Percentiles rank a stretch among this genome's conserved stretches.
phyloP scores from a whole-genome alignment of 2,888 invertebrate species.

The Scaptomyza reducta region DNA sequence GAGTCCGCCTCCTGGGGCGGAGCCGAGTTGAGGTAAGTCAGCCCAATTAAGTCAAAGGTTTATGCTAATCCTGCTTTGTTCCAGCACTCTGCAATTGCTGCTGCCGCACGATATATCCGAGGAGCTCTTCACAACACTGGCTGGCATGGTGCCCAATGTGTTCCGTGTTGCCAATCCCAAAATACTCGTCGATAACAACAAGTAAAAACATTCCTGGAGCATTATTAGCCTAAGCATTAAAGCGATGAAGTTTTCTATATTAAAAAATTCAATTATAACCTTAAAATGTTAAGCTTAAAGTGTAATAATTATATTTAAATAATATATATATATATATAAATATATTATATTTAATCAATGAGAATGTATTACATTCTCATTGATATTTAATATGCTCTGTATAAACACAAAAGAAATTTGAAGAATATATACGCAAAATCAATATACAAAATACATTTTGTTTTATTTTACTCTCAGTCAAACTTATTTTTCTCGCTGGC shows the following conservation, averaged over 20 bases:
- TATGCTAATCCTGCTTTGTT: neutral
- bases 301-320: too few species aligned
- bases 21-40: constrained; percentile 91
- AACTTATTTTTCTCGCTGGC: too few species aligned
- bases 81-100: constrained; percentile 85
- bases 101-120: constrained; percentile 93
- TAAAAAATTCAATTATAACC: too few species aligned
- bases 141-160: constrained; percentile 95
- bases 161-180: constrained; percentile 98
- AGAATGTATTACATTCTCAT: too few species aligned
- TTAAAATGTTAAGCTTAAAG: too few species aligned
- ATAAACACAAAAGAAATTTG: too few species aligned
- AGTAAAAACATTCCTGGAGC: constrained; percentile 20
- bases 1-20: constrained; percentile 98
- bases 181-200: constrained; percentile 86
- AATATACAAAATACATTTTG: too few species aligned
- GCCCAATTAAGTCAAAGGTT: neutral
- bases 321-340: too few species aligned
- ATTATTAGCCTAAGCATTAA: neutral
- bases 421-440: too few species aligned
- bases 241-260: neutral
- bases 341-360: too few species aligned
- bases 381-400: too few species aligned
- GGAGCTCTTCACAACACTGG: constrained; percentile 91
- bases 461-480: too few species aligned